Evolutionary conservation across 1,140 invertebrate species (phyloP).

Genomic region (Coelopa frigida): DNA sequence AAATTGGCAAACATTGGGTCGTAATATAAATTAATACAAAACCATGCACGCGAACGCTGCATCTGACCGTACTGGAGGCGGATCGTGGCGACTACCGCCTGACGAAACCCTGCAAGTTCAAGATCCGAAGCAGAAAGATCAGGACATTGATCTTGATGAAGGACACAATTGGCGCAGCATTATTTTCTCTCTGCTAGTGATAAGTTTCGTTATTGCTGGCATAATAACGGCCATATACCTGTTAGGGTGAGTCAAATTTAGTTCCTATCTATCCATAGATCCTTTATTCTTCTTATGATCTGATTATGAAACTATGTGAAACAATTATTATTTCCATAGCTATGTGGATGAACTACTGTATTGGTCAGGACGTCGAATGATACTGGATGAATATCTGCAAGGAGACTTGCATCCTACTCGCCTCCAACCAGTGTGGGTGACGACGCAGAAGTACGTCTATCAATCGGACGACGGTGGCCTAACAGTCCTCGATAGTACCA

Average conservation of each 20-base stretch:
- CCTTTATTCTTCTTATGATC: too few species aligned
- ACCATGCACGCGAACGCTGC: slow-evolving; percentile 74
- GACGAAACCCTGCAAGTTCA: slow-evolving; percentile 82
- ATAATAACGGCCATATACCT: slow-evolving; percentile 79
- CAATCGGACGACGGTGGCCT: slow-evolving; percentile 76
- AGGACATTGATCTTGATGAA: slow-evolving; percentile 56
- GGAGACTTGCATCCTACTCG: slow-evolving; percentile 66
- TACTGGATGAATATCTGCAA: slow-evolving; percentile 70
- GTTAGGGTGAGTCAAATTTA: slow-evolving; percentile 63
- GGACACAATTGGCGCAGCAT: slow-evolving; percentile 82
- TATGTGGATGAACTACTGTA: slow-evolving; percentile 81
- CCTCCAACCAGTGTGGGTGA: slow-evolving; percentile 69
- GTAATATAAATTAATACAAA: too few species aligned
- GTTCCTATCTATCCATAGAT: too few species aligned
- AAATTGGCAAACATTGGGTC: too few species aligned
- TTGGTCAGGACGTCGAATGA: slow-evolving; percentile 74
- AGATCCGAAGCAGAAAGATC: slow-evolving; percentile 73
- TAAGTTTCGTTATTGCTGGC: slow-evolving; percentile 74
- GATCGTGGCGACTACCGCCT: slow-evolving; percentile 77
- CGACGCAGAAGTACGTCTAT: slow-evolving; percentile 70
- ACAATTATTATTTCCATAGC: slow-evolving; percentile 40
- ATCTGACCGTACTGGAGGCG: slow-evolving; percentile 62
- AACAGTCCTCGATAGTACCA: slow-evolving; percentile 63
- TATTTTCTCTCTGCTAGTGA: slow-evolving; percentile 74
- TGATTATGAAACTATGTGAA: too few species aligned